These are phyloP conservation scores for Temnothorax nylanderi DNA, from an alignment of 1,140 invertebrate genomes.

Conservation along the genomic window DNA sequence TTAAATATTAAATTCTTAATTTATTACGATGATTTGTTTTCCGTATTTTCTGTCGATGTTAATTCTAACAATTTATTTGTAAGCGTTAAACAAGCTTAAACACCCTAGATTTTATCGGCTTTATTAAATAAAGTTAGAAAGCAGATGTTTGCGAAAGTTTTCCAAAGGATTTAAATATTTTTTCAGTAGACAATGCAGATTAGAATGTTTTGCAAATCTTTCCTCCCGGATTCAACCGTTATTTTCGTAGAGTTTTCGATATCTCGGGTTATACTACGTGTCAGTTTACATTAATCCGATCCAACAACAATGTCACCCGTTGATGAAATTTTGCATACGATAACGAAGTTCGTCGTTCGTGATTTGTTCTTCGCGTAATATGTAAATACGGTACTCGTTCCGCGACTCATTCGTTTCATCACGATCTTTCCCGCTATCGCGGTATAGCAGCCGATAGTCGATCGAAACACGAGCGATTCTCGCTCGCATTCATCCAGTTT, in stretches of 20 bases:
- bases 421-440: not conserved
- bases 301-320: conserved; percentile 38
- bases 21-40: not conserved
- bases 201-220: conserved; percentile 24
- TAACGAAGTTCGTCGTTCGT: conserved; percentile 38
- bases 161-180: not conserved
- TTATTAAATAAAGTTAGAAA: not conserved
- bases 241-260: conserved; percentile 20
- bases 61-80: not conserved
- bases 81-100: not conserved
- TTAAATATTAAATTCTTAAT: not conserved
- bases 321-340: conserved; percentile 48
- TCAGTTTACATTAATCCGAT: conserved; percentile 46
- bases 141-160: not conserved
- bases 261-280: not conserved
- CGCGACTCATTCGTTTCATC: conserved; percentile 10
- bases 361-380: conserved; percentile 28
- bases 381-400: conserved; percentile 41
- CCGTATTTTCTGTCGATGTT: too few relatives aligned
- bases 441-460: not conserved
- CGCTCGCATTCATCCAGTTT: conserved; percentile 8
- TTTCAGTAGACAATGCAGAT: not conserved
- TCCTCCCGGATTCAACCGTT: not conserved
- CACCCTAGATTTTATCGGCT: not conserved
- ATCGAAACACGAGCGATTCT: conserved; percentile 40